Evolutionary conservation across 2,888 invertebrate genomes (phyloP), one percentile per base, ranked within the genome.

Genomic region (Xestia sexstrigata): DNA sequence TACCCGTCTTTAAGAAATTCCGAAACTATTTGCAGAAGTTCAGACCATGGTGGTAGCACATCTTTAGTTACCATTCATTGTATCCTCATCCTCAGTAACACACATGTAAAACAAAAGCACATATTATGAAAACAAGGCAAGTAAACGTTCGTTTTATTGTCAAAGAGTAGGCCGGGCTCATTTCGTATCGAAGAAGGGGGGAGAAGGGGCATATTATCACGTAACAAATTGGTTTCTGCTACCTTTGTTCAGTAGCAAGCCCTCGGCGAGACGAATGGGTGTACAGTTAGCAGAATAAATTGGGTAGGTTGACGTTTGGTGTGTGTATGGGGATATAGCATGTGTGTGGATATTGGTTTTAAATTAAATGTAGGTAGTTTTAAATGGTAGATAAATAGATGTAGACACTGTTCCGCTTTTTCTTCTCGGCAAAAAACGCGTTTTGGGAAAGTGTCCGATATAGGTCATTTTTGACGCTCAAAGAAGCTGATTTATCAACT

Each of bases 201-300:
- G 84, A 84, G 83, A 85, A 93, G 91, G 91, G 92, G 93, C 95
- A 96, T 96, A 96, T 95, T 96, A 96, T 96, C 96, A 96, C 96
- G 96, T 96, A 96, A 95, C 96, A 96, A 96, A 96, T 96, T 96
- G 96, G 96, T 96, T 96, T 96, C 95, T 93, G 92, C 94, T 95
- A 95, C 96, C 96, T 96, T 96, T 96, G 96, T 96, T 96, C 95
- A 93, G 91, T 49, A 91, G 88, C 92, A 87, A 92, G 92, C 93
- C 94, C 94, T 94, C 92, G 88, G 87, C 90, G 92, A 92, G 93
- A 93, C 91, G 93, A 92, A 93, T 92, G 90, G 66, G 83, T 76
- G 95, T 94, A 96, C 81, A 70, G 95, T 89, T 86, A 88, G 94
- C 91, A 94, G 75, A 88, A 84, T 83, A 88, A 83, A 62, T 73